phyloP scores from a whole-genome alignment of 2,797 vertebrate species.

The Mustela erminea region DNA sequence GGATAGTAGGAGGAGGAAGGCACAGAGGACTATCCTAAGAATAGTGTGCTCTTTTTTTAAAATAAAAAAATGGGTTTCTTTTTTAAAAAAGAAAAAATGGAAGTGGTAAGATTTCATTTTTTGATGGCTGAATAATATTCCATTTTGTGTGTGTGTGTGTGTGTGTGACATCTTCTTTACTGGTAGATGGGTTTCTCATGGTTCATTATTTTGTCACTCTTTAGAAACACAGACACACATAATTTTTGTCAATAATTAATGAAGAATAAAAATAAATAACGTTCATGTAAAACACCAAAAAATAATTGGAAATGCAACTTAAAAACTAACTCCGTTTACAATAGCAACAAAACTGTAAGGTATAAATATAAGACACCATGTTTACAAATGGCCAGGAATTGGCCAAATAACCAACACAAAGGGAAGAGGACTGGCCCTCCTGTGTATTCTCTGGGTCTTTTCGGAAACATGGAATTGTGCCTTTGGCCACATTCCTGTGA shows the following conservation, averaged over 20 bases:
- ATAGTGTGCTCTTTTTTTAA: neutral
- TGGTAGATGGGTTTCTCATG: too few relatives aligned
- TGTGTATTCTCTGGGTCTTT: neutral
- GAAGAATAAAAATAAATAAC: neutral
- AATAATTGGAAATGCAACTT: neutral
- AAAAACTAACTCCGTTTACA: neutral
- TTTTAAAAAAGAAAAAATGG: too few relatives aligned
- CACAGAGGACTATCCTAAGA: neutral
- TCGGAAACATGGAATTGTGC: neutral
- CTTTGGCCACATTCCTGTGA: neutral
- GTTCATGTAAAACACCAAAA: neutral
- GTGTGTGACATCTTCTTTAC: too few relatives aligned
- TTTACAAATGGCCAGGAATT: neutral
- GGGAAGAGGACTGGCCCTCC: neutral
- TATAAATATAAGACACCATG: neutral
- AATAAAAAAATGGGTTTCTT: neutral
- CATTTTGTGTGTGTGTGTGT: too few relatives aligned
- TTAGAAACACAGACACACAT: neutral
- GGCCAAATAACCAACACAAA: neutral
- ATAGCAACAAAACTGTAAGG: neutral
- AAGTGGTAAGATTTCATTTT: too few relatives aligned
- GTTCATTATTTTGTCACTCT: neutral
- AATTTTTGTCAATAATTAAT: neutral
- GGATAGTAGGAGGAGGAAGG: neutral
- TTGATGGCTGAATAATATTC: too few relatives aligned